Conservation (phyloP, 2,113 vertebrate species). For the Odocoileus virginianus region DNA sequence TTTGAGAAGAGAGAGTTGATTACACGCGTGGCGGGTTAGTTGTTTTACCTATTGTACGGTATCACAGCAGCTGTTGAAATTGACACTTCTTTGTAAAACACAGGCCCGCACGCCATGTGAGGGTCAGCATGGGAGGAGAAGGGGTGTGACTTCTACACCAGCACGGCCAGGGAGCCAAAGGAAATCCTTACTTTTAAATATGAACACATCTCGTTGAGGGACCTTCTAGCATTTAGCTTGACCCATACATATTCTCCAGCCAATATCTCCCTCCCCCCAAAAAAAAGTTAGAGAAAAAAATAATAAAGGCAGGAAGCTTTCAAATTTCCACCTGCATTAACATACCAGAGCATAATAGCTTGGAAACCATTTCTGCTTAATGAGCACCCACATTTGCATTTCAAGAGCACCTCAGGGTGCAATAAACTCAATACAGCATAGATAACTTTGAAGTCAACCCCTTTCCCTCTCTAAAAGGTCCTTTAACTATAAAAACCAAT, state of each 20-base stretch:
- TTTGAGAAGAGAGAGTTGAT: slow-evolving; percentile 18
- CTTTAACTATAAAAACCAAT: slow-evolving; percentile 71
- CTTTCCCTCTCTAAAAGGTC: slow-evolving; percentile 59
- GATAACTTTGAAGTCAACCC: slow-evolving; percentile 67
- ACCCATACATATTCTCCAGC: background rate
- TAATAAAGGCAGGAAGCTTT: slow-evolving; percentile 50
- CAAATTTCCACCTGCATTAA: slow-evolving; percentile 58
- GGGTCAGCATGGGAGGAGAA: background rate
- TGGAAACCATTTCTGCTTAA: slow-evolving; percentile 68
- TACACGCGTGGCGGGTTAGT: background rate
- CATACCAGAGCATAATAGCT: slow-evolving; percentile 56
- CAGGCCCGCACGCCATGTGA: background rate
- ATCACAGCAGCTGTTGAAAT: background rate
- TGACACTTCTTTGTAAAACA: slow-evolving; percentile 4
- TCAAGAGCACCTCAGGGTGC: slow-evolving; percentile 65
- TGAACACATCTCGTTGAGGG: background rate
- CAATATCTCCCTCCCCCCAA: background rate
- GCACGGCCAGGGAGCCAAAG: background rate
- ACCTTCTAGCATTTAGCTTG: slow-evolving; percentile 34
- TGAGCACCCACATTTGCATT: slow-evolving; percentile 73
- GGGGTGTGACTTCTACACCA: background rate
- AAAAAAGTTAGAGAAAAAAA: slow-evolving; percentile 24
- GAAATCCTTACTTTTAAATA: slow-evolving; percentile 6
- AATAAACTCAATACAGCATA: slow-evolving; percentile 71
- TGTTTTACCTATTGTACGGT: background rate